These are phyloP conservation scores for Orthosia cruda DNA, from an alignment of 2,888 invertebrate genomes.

Conservation along the genomic window DNA sequence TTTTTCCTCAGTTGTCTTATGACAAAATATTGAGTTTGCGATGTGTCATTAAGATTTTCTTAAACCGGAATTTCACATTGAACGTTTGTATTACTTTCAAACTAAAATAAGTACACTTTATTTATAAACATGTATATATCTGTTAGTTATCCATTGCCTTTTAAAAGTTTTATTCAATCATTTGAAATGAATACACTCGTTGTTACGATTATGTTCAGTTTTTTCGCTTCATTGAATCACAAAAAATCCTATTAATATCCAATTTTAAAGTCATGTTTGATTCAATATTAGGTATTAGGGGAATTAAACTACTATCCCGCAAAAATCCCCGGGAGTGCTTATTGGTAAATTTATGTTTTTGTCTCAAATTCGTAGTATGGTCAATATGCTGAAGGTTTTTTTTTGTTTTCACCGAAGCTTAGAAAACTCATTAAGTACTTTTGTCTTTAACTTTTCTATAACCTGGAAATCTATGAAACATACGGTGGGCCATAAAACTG, in stretches of 20 bases:
- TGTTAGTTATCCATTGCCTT: background rate
- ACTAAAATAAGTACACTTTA: too few species aligned
- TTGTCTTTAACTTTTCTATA: too few species aligned
- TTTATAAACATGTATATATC: too few species aligned
- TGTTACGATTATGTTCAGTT: slow-evolving; percentile 21
- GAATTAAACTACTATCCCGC: background rate
- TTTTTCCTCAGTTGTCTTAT: too few species aligned
- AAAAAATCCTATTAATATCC: background rate
- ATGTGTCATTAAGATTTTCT: too few species aligned
- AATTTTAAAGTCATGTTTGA: slow-evolving; percentile 17
- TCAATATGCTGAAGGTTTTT: background rate
- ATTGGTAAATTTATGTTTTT: background rate
- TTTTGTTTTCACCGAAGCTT: too few species aligned
- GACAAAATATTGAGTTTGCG: too few species aligned
- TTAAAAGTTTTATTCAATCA: background rate
- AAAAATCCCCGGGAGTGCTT: slow-evolving; percentile 14
- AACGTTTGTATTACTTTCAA: too few species aligned
- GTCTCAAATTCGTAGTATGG: background rate
- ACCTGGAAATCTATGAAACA: too few species aligned
- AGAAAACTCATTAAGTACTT: too few species aligned
- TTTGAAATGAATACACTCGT: background rate
- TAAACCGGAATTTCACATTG: too few species aligned
- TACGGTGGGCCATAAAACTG: too few species aligned
- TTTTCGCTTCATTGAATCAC: slow-evolving; percentile 2
- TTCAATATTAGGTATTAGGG: background rate